phyloP scores from a whole-genome alignment of 2,113 vertebrate species.

The Tinamus guttatus region DNA sequence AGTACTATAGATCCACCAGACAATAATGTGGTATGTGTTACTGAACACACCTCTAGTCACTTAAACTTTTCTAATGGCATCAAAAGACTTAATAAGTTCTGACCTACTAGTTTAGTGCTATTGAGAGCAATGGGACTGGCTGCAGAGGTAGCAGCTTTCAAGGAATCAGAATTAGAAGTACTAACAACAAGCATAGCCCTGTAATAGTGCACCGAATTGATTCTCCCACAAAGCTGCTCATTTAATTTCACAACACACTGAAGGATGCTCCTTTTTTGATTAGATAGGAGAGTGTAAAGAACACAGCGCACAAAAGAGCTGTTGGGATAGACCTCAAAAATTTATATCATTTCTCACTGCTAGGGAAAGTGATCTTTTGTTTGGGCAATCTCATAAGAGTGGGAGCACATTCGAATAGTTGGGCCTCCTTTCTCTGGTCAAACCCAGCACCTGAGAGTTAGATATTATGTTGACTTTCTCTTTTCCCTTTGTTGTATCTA shows the following conservation, averaged over 20 bases:
- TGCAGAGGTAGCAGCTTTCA: not conserved
- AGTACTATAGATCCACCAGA: not conserved
- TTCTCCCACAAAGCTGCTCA: constrained; percentile 22
- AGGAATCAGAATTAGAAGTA: not conserved
- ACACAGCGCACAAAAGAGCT: constrained; percentile 34
- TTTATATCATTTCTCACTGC: not conserved
- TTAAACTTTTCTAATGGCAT: not conserved
- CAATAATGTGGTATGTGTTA: not conserved
- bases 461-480: not conserved
- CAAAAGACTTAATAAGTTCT: not conserved
- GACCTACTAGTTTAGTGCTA: not conserved
- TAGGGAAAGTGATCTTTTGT: not conserved
- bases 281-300: constrained; percentile 50
- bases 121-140: not conserved
- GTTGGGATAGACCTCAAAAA: constrained; percentile 33
- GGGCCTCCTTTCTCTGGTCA: not conserved
- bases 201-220: not conserved
- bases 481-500: not conserved
- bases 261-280: constrained; percentile 31
- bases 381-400: not conserved
- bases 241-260: constrained; percentile 42
- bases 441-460: not conserved
- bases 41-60: not conserved
- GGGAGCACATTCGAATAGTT: not conserved
- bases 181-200: not conserved